Conservation (phyloP, 2,797 vertebrate genomes). For the Clarias pachynema region DNA sequence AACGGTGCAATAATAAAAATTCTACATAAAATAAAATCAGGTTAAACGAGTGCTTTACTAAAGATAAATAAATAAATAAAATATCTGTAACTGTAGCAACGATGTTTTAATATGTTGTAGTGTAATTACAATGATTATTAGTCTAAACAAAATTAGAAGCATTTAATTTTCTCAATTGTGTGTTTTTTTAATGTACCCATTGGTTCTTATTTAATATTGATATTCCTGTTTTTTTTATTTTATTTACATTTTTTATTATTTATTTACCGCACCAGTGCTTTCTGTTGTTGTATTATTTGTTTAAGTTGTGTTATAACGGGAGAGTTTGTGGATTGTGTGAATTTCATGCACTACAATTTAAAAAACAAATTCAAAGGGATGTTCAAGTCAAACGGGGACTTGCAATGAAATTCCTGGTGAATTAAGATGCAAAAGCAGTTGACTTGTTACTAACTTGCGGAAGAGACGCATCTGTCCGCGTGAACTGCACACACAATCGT, state of each 20-base stretch:
- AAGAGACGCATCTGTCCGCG: too few relatives aligned
- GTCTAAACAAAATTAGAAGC: neutral
- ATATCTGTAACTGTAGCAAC: neutral
- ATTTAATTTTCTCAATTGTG: neutral
- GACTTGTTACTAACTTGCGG: too few relatives aligned
- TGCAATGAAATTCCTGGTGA: too few relatives aligned
- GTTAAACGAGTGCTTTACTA: neutral
- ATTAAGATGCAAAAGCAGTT: too few relatives aligned
- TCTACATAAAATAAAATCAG: too few relatives aligned
- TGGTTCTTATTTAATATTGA: neutral
- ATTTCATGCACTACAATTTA: neutral
- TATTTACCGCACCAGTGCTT: neutral
- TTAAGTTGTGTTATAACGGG: neutral
- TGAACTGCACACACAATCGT: too few relatives aligned
- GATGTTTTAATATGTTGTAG: neutral
- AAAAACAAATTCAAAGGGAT: too few relatives aligned
- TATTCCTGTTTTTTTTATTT: neutral
- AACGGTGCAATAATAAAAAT: too few relatives aligned
- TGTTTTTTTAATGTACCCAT: neutral
- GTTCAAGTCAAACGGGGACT: too few relatives aligned
- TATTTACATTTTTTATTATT: too few relatives aligned
- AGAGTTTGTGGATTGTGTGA: neutral
- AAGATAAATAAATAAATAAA: neutral
- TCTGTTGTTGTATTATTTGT: neutral
- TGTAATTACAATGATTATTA: neutral